Percentiles rank a stretch among this genome's conserved stretches.
These are phyloP conservation scores for Archips crataeganus DNA, from an alignment of 2,888 invertebrate genomes.

Conservation along the genomic window DNA sequence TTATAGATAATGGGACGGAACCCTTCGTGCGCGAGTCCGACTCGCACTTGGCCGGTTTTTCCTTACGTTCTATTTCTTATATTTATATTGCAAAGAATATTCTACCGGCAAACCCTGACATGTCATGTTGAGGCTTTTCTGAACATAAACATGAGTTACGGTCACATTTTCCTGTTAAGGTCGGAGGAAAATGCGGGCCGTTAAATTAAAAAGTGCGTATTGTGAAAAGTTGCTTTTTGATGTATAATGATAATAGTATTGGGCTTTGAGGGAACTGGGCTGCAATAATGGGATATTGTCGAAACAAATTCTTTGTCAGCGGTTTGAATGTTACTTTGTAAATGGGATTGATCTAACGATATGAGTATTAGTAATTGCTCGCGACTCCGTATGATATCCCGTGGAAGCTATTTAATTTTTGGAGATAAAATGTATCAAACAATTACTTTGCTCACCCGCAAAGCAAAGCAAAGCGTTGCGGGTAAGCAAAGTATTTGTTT, in stretches of 20 bases:
- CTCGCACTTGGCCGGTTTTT: too few relatives aligned
- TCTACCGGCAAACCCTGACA: neutral
- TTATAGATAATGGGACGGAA: too few relatives aligned
- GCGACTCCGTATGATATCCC: too few relatives aligned
- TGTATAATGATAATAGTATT: neutral
- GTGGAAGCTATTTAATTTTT: too few relatives aligned
- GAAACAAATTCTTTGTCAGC: neutral
- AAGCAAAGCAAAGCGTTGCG: too few relatives aligned
- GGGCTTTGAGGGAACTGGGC: neutral
- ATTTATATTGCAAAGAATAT: neutral
- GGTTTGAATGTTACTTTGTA: neutral
- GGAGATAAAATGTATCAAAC: too few relatives aligned
- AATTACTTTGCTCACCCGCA: too few relatives aligned
- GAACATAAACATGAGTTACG: constrained; percentile 30
- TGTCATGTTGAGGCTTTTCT: constrained; percentile 13
- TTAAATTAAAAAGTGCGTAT: constrained; percentile 30
- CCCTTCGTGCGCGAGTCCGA: too few relatives aligned
- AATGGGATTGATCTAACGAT: neutral
- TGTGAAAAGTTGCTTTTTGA: constrained; percentile 9
- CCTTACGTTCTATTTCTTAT: neutral
- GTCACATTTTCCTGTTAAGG: constrained; percentile 22
- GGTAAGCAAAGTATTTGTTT: too few relatives aligned
- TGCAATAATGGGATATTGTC: constrained; percentile 1
- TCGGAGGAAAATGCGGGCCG: neutral
- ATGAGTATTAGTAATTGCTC: too few relatives aligned